phyloP scores from a whole-genome alignment of 92 coral and sea anemone genomes.

The Zoanthus sansibaricus region DNA sequence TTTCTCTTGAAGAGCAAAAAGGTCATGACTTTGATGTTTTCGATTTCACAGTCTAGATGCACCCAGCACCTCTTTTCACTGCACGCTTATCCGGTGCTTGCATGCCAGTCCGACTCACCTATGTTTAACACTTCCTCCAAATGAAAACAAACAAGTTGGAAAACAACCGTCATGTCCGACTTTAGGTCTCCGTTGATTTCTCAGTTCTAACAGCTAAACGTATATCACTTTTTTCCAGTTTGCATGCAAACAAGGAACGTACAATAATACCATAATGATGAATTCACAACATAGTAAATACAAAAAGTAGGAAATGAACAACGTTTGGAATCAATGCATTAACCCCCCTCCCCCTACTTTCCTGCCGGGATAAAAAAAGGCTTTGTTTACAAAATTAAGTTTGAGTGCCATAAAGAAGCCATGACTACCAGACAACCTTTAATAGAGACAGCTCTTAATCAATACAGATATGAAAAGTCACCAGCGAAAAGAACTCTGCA shows the following conservation, averaged over 20 bases:
- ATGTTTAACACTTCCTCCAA: constrained; percentile 1
- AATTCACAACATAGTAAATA: too few relatives aligned
- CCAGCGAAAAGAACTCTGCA: too few relatives aligned
- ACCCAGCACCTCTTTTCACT: neutral
- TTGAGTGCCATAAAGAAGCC: neutral
- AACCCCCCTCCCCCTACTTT: neutral
- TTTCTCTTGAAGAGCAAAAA: neutral
- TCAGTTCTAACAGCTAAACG: neutral
- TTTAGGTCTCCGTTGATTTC: constrained; percentile 14
- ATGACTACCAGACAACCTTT: neutral
- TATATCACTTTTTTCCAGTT: neutral
- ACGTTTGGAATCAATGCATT: too few relatives aligned
- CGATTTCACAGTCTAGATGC: neutral
- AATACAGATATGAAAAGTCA: neutral
- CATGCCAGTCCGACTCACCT: constrained; percentile 9
- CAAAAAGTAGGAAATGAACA: too few relatives aligned
- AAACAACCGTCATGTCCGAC: constrained; percentile 49
- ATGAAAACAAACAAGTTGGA: constrained; percentile 32
- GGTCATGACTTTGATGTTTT: neutral
- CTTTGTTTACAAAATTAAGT: neutral
- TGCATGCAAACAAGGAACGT: neutral
- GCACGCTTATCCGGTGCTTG: constrained; percentile 7
- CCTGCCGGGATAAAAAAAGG: neutral
- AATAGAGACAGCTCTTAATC: neutral
- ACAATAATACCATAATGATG: too few relatives aligned